These are phyloP conservation scores for Nannoperca obscura DNA, from an alignment of 2,797 vertebrate species.

Conservation along the genomic window DNA sequence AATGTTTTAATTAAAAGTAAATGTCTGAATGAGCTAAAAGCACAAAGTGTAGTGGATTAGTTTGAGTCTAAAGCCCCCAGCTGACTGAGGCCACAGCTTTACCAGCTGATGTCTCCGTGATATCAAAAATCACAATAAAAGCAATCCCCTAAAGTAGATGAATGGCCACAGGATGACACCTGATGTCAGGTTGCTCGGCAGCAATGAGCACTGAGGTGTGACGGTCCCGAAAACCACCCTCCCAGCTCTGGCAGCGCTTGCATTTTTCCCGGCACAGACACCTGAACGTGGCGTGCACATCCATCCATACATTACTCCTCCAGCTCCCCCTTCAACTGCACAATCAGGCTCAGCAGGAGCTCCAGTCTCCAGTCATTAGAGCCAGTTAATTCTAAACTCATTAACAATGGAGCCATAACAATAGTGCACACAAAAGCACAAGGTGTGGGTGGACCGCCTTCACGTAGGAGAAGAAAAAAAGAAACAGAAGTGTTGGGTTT, in stretches of 20 bases:
- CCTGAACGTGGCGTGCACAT: conserved; percentile 29
- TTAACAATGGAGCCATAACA: conserved; percentile 77
- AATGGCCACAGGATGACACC: conserved; percentile 42
- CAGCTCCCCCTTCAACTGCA: conserved; percentile 60
- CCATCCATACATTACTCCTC: conserved; percentile 49
- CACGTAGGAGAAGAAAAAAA: conserved; percentile 15
- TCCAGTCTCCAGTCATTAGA: conserved; percentile 66
- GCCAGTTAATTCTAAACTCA: conserved; percentile 79
- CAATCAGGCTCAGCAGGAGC: conserved; percentile 72
- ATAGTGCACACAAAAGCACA: conserved; percentile 69
- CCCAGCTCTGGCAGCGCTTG: not conserved
- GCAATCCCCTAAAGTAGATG: conserved; percentile 45
- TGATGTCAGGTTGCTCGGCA: conserved; percentile 39
- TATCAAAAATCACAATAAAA: conserved; percentile 45
- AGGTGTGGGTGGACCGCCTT: conserved; percentile 77
- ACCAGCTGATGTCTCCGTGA: conserved; percentile 39
- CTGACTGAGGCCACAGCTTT: conserved; percentile 36
- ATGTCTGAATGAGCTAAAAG: conserved; percentile 13
- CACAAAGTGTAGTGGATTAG: conserved; percentile 7
- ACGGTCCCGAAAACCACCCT: conserved; percentile 12
- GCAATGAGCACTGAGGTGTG: not conserved
- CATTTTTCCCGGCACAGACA: conserved; percentile 19
- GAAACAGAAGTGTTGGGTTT: conserved; percentile 46
- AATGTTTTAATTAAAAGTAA: not conserved
- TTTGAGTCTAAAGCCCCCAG: conserved; percentile 7